Evolutionary conservation across 2,888 invertebrate genomes (phyloP).

Genomic region (Spilarctia lutea): DNA sequence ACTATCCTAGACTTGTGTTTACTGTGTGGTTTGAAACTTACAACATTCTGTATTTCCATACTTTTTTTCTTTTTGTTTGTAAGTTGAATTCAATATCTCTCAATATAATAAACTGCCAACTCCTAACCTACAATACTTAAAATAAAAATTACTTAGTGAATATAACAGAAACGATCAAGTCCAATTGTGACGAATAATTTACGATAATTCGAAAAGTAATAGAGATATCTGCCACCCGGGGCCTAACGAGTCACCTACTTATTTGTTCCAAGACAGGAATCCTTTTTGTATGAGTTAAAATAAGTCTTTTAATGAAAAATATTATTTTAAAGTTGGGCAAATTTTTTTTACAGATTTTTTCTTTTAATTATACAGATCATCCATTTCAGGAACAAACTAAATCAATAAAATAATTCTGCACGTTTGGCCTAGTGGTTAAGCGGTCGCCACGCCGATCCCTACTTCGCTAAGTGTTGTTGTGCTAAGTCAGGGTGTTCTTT

Average conservation of each 20-base stretch:
- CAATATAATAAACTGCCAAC: not conserved
- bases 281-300: constrained; percentile 50
- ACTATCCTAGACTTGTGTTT: no score
- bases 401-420: not conserved
- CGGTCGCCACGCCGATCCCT: no score
- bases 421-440: no score
- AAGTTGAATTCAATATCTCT: not conserved
- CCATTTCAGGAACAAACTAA: not conserved
- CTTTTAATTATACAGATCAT: not conserved
- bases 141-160: constrained; percentile 30
- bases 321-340: constrained; percentile 29
- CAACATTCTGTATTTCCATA: no score
- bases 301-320: constrained; percentile 32
- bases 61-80: not conserved
- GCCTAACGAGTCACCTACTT: constrained; percentile 53
- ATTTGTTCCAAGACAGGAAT: constrained; percentile 53
- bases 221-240: constrained; percentile 39
- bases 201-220: constrained; percentile 71
- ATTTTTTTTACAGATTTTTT: not conserved
- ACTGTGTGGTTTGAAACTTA: no score
- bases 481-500: no score
- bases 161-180: constrained; percentile 50
- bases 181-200: constrained; percentile 62
- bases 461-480: no score
- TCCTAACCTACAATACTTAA: constrained; percentile 5